phyloP scores from a whole-genome alignment of 2,888 invertebrate species.

The Rapana venosa region DNA sequence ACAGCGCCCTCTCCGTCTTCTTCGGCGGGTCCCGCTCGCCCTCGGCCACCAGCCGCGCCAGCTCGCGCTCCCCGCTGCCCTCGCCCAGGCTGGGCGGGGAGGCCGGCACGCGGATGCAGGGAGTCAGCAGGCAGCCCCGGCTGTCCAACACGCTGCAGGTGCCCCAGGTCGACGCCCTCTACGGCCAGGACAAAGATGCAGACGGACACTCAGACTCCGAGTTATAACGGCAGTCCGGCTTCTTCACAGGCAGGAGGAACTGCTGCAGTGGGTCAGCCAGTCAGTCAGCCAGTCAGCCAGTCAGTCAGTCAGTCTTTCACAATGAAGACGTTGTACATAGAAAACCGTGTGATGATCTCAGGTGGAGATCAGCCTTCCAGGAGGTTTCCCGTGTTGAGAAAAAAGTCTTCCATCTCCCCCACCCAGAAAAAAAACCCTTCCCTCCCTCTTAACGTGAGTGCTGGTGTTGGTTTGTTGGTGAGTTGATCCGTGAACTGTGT shows the following conservation, averaged over 20 bases:
- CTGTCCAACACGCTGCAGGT: slow-evolving; percentile 59
- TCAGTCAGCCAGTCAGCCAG: not conserved
- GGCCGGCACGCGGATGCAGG: not conserved
- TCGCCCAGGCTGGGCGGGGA: slow-evolving; percentile 9
- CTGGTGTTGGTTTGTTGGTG: not conserved
- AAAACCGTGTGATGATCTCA: not conserved
- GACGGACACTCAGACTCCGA: slow-evolving; percentile 55
- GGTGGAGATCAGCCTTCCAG: not conserved
- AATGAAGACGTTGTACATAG: slow-evolving; percentile 10
- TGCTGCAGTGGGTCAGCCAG: not conserved
- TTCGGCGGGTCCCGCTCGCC: slow-evolving; percentile 63
- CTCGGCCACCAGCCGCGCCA: slow-evolving; percentile 62
- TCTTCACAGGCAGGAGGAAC: not conserved
- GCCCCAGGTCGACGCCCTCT: slow-evolving; percentile 60
- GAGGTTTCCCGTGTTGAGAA: not conserved
- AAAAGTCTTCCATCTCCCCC: slow-evolving; percentile 9
- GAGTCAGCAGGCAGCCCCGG: slow-evolving; percentile 47
- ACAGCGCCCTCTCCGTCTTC: slow-evolving; percentile 62
- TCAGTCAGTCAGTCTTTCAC: not conserved
- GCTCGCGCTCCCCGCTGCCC: slow-evolving; percentile 47
- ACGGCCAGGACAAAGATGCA: slow-evolving; percentile 51
- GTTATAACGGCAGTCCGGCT: slow-evolving; percentile 49
- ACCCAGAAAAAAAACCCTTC: not conserved
- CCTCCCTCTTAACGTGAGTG: not conserved
- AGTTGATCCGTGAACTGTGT: not conserved